Conservation (phyloP, 2,113 vertebrate genomes). For the Thunnus maccoyii region DNA sequence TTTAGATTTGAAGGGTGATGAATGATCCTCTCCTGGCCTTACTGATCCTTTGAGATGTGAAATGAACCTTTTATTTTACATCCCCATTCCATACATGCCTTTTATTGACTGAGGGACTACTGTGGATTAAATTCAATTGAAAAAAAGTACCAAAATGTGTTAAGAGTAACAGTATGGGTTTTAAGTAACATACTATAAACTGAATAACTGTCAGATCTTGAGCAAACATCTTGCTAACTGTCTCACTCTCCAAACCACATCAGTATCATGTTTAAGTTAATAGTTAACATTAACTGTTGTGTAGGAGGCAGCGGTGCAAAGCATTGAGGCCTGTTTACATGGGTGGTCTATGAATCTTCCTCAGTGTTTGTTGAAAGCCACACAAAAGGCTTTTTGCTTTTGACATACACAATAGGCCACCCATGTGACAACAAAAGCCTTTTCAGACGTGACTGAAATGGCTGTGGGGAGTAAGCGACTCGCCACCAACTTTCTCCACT, state of each 20-base stretch:
- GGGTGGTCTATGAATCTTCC: conserved; percentile 58
- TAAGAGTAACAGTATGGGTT: no score
- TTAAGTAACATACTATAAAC: no score
- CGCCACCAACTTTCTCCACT: conserved; percentile 27
- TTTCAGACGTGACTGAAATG: conserved; percentile 51
- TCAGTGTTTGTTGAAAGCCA: conserved; percentile 56
- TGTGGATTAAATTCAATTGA: background rate
- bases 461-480: conserved; percentile 6
- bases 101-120: background rate
- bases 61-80: background rate
- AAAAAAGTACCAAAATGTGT: background rate
- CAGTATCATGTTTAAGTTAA: background rate
- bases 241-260: background rate
- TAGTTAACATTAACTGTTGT: background rate
- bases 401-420: conserved; percentile 53
- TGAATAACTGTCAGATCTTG: no score
- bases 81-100: background rate
- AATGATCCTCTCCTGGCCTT: conserved; percentile 5
- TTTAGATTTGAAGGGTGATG: background rate
- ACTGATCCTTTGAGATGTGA: background rate
- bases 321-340: conserved; percentile 49
- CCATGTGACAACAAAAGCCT: conserved; percentile 72
- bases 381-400: conserved; percentile 64
- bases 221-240: background rate
- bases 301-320: background rate